Conservation (phyloP, 1,140 invertebrate genomes). For the Cecropterus lyciades region DNA sequence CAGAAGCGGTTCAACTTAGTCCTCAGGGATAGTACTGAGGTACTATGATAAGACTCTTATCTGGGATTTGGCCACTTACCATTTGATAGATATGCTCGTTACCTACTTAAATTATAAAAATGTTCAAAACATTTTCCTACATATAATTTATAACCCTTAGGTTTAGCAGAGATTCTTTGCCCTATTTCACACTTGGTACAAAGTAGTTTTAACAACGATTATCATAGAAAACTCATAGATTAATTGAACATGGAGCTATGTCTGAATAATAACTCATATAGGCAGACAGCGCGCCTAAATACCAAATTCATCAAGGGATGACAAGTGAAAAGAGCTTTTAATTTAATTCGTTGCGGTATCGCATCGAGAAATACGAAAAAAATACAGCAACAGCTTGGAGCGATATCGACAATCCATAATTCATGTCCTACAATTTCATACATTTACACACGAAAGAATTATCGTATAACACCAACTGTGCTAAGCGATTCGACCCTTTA, state of each 20-base stretch:
- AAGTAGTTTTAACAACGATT: too few species aligned
- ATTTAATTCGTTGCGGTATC: constrained; percentile 83
- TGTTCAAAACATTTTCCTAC: too few species aligned
- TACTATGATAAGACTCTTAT: too few species aligned
- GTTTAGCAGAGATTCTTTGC: too few species aligned
- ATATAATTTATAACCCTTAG: too few species aligned
- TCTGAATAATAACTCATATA: constrained; percentile 42
- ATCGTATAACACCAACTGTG: constrained; percentile 41
- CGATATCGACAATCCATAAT: constrained; percentile 84
- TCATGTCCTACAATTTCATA: constrained; percentile 84
- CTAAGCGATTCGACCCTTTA: constrained; percentile 61
- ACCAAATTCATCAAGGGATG: constrained; percentile 79
- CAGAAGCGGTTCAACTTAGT: too few species aligned
- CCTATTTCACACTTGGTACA: too few species aligned
- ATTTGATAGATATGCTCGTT: too few species aligned
- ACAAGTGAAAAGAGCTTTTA: constrained; percentile 84
- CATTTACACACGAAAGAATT: constrained; percentile 52
- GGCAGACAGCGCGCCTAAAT: constrained; percentile 50
- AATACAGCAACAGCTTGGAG: constrained; percentile 82
- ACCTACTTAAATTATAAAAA: too few species aligned
- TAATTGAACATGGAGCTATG: constrained; percentile 4
- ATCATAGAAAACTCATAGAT: too few species aligned
- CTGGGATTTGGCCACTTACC: too few species aligned
- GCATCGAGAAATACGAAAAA: constrained; percentile 76
- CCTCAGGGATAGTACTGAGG: too few species aligned